Base-by-base conservation (phyloP, 2,797 vertebrate species). In the Lophius americanus region DNA sequence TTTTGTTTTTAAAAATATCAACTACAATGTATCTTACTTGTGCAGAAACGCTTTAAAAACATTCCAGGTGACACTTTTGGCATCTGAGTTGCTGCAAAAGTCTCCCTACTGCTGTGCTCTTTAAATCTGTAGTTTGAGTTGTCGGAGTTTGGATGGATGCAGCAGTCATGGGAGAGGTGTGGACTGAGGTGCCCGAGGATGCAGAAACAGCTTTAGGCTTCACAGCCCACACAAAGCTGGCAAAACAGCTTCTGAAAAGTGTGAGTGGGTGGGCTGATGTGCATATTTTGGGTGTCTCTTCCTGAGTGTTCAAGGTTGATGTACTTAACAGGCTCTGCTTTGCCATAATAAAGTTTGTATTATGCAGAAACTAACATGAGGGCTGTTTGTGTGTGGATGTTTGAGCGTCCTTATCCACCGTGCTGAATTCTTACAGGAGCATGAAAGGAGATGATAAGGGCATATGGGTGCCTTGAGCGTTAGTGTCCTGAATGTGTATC, bases 221-320 rank as follows among this genome's bases (percentile, higher is more conserved):
- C 63, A 67, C 67, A 60, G 70, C 82, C 85, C 75, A 84, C 82
- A 69, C 75, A 68, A 13, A 33, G 42, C 58, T 71, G 58, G 55
- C 68, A 72, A 55, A 53, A n/a, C 8, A 3, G 54, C 56, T 58
- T 67, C 23, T 37, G 63, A 44, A 51, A 8, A 39, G 39, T 53
- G 64, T 72, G 67, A 66, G 77, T 64, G 75, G 64, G 75, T 46
- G 66, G 53, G 13, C 39, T 48, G 37, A 13, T 43, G 70, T 67
- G 59, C 33, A 65, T 49, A 56, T 70, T 59, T 41, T 11, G 42
- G 2, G n/a, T 9, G 70, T 50, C 4, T 60, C 9, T 68, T 11
- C 49, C 5, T 60, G 46, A 35, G 43, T 48, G 3, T 53, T 51
- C 39, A n/a, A 61, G 36, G 41, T 8, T 49, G 38, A 49, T 44